A percentile compares a stretch with the other conserved stretches of the same genome.
phyloP scores from a whole-genome alignment of 2,888 invertebrate genomes.

The Automeris io region DNA sequence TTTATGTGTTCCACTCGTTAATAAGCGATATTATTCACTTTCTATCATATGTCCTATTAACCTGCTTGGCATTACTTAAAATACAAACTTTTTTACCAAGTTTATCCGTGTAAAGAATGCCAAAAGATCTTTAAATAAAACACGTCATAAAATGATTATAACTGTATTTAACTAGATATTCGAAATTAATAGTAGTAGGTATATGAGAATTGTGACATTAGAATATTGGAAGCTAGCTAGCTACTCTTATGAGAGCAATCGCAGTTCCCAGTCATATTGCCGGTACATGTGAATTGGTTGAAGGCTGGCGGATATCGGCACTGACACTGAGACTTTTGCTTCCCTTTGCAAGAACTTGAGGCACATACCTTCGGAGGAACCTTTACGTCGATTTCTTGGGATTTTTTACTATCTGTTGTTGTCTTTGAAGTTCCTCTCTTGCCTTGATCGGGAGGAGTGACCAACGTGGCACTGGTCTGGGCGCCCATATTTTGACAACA shows the following conservation, averaged over 20 bases:
- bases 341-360: not conserved
- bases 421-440: not conserved
- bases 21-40: no score
- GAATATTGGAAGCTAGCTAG: not conserved
- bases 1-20: no score
- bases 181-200: not conserved
- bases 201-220: not conserved
- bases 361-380: not conserved
- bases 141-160: no score
- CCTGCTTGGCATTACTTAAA: no score
- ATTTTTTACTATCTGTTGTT: not conserved
- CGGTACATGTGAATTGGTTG: constrained; percentile 32
- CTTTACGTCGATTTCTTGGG: not conserved
- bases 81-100: no score
- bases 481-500: not conserved
- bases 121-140: no score
- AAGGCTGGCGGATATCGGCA: constrained; percentile 41
- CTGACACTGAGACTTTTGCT: constrained; percentile 17
- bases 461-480: not conserved
- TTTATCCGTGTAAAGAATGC: no score
- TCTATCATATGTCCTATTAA: no score
- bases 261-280: constrained; percentile 36
- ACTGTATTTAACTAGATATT: no score
- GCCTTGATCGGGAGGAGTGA: not conserved
- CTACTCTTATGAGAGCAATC: constrained; percentile 16